phyloP scores from a whole-genome alignment of 2,888 invertebrate species.

The Latrodectus hesperus region DNA sequence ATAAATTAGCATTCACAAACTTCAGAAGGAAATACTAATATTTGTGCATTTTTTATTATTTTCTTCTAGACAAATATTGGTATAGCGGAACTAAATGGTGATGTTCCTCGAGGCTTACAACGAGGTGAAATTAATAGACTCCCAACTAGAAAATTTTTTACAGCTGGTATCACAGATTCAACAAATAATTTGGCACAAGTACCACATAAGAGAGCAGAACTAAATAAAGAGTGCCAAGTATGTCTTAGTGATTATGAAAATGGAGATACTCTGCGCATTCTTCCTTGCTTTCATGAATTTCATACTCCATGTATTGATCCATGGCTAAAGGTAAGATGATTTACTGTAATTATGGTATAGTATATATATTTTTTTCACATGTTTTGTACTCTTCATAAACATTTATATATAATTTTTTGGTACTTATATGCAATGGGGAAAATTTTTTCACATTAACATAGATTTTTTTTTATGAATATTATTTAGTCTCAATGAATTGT shows the following conservation, averaged over 20 bases:
- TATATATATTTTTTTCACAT: too few relatives aligned
- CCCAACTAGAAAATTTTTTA: slow-evolving; percentile 64
- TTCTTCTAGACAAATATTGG: slow-evolving; percentile 55
- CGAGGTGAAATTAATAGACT: slow-evolving; percentile 68
- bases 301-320: slow-evolving; percentile 73
- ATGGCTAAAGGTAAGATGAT: slow-evolving; percentile 73
- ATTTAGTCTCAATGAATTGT: too few relatives aligned
- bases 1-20: not conserved
- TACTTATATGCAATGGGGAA: too few relatives aligned
- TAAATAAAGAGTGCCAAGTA: slow-evolving; percentile 72
- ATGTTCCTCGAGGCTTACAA: slow-evolving; percentile 58
- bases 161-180: slow-evolving; percentile 3
- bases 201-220: slow-evolving; percentile 45
- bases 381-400: too few relatives aligned
- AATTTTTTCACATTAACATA: too few relatives aligned
- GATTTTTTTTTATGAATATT: too few relatives aligned
- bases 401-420: too few relatives aligned
- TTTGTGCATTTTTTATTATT: not conserved
- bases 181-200: slow-evolving; percentile 10
- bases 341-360: not conserved
- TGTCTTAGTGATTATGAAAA: slow-evolving; percentile 74
- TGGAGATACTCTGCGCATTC: slow-evolving; percentile 72
- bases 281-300: slow-evolving; percentile 74
- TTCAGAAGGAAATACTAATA: not conserved
- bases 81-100: slow-evolving; percentile 61